Evolutionary conservation across 35 echinoderm and acorn worm species (phyloP).

Genomic region (Eucidaris tribuloides): DNA sequence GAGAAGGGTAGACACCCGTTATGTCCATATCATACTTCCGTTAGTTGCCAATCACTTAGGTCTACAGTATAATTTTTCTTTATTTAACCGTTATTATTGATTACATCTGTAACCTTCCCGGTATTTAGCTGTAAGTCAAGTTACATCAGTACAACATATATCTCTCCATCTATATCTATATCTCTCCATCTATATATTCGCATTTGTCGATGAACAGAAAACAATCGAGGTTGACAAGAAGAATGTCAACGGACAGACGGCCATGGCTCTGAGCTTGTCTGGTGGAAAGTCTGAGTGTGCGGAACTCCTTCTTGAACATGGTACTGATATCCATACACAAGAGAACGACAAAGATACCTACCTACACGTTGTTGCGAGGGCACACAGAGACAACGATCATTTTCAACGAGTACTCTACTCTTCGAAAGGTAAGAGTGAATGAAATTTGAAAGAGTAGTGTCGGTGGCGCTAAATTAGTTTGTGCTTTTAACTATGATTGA

Average conservation of each 20-base stretch:
- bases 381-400: background rate
- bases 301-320: background rate
- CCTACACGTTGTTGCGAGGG: background rate
- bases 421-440: background rate
- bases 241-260: background rate
- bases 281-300: background rate
- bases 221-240: background rate
- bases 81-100: too few relatives aligned
- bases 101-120: too few relatives aligned
- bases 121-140: too few relatives aligned
- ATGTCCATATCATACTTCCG: too few relatives aligned
- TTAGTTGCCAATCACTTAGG: too few relatives aligned
- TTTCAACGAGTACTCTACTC: background rate
- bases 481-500: background rate
- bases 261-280: background rate
- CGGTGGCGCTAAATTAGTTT: background rate
- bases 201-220: too few relatives aligned
- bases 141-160: too few relatives aligned
- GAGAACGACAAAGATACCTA: background rate
- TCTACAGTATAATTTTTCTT: too few relatives aligned
- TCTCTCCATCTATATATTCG: too few relatives aligned
- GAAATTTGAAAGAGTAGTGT: background rate
- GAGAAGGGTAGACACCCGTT: too few relatives aligned
- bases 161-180: too few relatives aligned
- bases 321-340: background rate